Conservation (phyloP, 1,140 invertebrate species). For the Brachionus asplanchnoidis region DNA sequence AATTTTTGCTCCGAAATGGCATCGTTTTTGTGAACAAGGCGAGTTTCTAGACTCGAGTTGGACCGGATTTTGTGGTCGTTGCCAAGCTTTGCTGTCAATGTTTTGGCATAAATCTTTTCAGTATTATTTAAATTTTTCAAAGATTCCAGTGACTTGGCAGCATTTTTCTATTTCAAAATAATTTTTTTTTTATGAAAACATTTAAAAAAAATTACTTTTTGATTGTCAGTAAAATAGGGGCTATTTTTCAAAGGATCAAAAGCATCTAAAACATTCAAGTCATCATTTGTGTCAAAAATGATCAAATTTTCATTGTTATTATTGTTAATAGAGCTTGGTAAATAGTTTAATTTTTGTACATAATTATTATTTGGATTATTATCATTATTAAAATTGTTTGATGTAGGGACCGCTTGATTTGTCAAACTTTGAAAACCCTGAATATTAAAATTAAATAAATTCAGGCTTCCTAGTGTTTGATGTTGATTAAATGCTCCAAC, state of each 20-base stretch:
- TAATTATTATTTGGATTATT: not conserved
- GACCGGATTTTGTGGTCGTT: not conserved
- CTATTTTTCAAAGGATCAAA: not conserved
- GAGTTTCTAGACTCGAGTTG: not conserved
- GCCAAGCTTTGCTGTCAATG: too few species aligned
- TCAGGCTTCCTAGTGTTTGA: not conserved
- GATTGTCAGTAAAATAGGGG: not conserved
- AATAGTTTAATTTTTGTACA: not conserved
- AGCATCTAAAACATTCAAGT: not conserved
- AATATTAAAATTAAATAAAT: not conserved
- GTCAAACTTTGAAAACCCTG: not conserved
- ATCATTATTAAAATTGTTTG: not conserved
- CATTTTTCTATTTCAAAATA: not conserved
- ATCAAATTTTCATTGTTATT: conserved; percentile 1
- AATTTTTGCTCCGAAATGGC: not conserved
- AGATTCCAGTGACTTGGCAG: not conserved
- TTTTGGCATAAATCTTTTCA: not conserved
- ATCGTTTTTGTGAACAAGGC: not conserved
- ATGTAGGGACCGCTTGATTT: not conserved
- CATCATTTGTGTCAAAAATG: not conserved
- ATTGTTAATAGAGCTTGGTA: not conserved
- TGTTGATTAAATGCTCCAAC: not conserved
- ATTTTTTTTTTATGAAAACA: not conserved
- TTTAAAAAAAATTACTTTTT: not conserved
- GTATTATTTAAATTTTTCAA: not conserved